Percentiles rank a stretch among this genome's conserved stretches.
phyloP scores from a whole-genome alignment of 2,797 vertebrate genomes.

The Chromis chromis region DNA sequence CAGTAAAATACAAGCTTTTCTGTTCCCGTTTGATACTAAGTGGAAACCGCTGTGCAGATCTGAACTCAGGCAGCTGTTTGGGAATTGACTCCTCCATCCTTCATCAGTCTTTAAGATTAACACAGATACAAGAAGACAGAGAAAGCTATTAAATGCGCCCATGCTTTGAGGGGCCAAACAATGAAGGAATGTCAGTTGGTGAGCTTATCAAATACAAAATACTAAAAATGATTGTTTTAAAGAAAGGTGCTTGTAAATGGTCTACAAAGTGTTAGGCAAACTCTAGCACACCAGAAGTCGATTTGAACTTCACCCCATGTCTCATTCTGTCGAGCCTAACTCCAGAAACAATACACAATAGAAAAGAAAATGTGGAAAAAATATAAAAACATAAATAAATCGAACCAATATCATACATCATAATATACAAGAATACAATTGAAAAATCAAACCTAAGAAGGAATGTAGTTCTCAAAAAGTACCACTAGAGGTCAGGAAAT shows the following conservation, averaged over 20 bases:
- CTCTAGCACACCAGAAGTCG: constrained; percentile 58
- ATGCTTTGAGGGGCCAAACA: constrained; percentile 57
- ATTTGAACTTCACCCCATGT: constrained; percentile 31
- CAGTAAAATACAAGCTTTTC: constrained; percentile 60
- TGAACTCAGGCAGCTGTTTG: constrained; percentile 61
- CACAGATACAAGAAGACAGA: constrained; percentile 65
- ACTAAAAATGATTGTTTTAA: constrained; percentile 48
- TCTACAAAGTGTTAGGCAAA: constrained; percentile 67
- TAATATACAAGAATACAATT: constrained; percentile 75
- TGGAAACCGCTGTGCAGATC: constrained; percentile 75
- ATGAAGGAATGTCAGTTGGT: constrained; percentile 68
- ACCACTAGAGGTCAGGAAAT: constrained; percentile 86
- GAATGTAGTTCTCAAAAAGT: constrained; percentile 83
- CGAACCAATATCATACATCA: constrained; percentile 67
- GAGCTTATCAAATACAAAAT: constrained; percentile 66
- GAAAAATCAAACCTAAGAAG: constrained; percentile 76
- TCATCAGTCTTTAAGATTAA: constrained; percentile 47
- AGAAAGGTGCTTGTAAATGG: constrained; percentile 53
- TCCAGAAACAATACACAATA: constrained; percentile 52
- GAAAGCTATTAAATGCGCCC: constrained; percentile 63
- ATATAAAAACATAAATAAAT: constrained; percentile 71
- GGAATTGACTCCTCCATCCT: constrained; percentile 52
- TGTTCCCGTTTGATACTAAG: constrained; percentile 56
- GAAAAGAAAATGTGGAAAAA: constrained; percentile 67
- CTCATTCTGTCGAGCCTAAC: constrained; percentile 42